These are phyloP conservation scores for Willisornis vidua DNA, from an alignment of 2,113 vertebrate species.

Conservation along the genomic window DNA sequence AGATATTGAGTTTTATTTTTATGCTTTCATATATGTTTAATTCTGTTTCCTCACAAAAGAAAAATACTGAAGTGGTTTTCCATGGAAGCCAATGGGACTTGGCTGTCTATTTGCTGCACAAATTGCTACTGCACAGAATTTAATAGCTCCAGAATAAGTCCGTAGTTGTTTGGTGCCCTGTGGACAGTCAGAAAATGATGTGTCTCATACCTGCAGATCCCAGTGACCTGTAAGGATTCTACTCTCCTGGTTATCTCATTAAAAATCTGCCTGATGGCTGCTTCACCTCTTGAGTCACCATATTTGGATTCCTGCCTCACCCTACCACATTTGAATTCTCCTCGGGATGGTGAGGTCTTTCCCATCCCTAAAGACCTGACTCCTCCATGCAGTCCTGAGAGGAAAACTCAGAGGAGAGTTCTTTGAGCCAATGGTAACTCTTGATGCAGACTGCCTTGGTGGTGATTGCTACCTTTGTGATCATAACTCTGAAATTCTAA, in stretches of 20 bases:
- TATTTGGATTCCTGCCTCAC: fast-evolving
- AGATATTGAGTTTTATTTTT: background rate
- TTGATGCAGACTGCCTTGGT: background rate
- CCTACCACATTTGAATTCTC: background rate
- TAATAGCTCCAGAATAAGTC: background rate
- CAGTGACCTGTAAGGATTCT: background rate
- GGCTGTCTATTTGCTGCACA: background rate
- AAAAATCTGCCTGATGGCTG: background rate
- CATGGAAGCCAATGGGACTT: background rate
- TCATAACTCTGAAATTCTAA: background rate
- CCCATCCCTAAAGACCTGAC: background rate
- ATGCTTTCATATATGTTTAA: background rate
- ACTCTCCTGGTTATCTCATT: background rate
- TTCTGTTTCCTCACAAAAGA: background rate
- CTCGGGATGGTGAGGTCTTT: fast-evolving
- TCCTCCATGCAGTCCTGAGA: background rate
- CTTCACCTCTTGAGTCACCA: background rate
- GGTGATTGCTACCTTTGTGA: background rate
- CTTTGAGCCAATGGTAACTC: background rate
- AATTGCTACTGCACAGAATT: background rate
- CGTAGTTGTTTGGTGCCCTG: background rate
- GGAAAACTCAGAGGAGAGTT: background rate
- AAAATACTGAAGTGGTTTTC: background rate
- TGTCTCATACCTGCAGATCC: background rate
- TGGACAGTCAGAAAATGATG: background rate